Evolutionary conservation across 2,888 invertebrate genomes (phyloP), one percentile per base, ranked within the genome.

Genomic region (Pardosa pseudoannulata): DNA sequence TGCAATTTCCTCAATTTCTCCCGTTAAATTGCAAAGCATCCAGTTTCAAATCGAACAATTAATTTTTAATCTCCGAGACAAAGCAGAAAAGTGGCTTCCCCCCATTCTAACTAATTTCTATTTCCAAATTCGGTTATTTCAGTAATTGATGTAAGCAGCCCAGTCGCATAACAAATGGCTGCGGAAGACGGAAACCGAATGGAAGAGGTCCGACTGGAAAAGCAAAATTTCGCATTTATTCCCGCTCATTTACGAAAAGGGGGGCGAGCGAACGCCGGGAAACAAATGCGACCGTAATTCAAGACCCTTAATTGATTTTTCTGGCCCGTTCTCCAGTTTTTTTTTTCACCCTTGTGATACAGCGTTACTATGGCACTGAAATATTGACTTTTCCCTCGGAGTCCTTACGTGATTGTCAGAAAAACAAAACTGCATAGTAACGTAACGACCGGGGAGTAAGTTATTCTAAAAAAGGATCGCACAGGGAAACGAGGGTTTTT

Each of bases 261-360:
- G 67, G 46, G 65, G 29, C 36, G 67, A n/a, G n/a, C n/a, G n/a
- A n/a, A n/a, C n/a, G 46, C 72, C 16, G 64, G 56, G 73, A 65
- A 80, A 80, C 65, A 80, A 82, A 82, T 82, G 82, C 29, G 64
- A 62, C 64, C 70, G 82, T 75, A 75, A 75, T 82, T 82, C 68
- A 36, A 56, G 50, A 62, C 71, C 31, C 71, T 67, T 75, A 82
- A 82, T 82, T 82, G 82, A 75, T 82, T 82, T 82, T 75, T 64
- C 68, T 36, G 73, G n/a, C 46, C 50, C 13, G 16, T 62, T 36
- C 39, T 31, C 11, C 7, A 23, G 1, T 28, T 32, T 39, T 75
- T 62, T 5, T 27, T 74, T 36, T 62, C 13, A 16, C 23, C 5
- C 56, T 46, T 56, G 19, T 23, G 5, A 23, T 16, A 56, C 13